Percentiles rank a stretch among this genome's conserved stretches.
Evolutionary conservation across 1,140 invertebrate genomes (phyloP).

Genomic region (Trinorchestia longiramus): DNA sequence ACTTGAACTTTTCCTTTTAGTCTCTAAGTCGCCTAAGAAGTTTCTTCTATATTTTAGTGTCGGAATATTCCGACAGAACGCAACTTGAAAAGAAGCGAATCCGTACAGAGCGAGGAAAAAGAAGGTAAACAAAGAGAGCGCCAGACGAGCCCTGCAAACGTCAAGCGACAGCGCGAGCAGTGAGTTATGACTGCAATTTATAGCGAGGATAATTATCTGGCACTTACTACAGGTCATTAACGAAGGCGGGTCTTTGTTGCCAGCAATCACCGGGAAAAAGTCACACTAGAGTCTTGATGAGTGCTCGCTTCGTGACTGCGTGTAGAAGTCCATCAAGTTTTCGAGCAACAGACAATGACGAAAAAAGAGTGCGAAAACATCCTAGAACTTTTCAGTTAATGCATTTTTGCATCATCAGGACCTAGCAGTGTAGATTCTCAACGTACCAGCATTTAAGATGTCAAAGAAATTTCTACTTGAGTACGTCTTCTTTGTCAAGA

Average conservation of each 20-base stretch:
- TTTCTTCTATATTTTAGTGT: neutral
- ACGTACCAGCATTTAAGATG: neutral
- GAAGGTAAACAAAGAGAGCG: conserved; percentile 14
- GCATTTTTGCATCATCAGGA: neutral
- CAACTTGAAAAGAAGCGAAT: neutral
- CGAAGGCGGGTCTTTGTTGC: conserved; percentile 14
- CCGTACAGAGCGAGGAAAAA: neutral
- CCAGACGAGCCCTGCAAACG: neutral
- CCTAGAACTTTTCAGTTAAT: neutral
- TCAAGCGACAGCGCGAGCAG: neutral
- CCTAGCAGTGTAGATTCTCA: neutral
- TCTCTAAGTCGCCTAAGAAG: neutral
- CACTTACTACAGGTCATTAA: conserved; percentile 26
- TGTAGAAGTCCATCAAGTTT: neutral
- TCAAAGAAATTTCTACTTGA: too few relatives aligned
- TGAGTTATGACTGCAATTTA: conserved; percentile 34
- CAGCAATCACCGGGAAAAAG: neutral
- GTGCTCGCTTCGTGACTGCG: neutral
- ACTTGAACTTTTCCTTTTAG: too few relatives aligned
- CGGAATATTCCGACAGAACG: neutral
- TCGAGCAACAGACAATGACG: neutral
- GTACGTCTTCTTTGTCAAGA: too few relatives aligned
- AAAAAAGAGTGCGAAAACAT: neutral
- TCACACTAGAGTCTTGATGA: neutral
- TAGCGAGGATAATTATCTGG: neutral